Evolutionary conservation across 2,797 vertebrate genomes (phyloP).

Genomic region (Psittacula echo): DNA sequence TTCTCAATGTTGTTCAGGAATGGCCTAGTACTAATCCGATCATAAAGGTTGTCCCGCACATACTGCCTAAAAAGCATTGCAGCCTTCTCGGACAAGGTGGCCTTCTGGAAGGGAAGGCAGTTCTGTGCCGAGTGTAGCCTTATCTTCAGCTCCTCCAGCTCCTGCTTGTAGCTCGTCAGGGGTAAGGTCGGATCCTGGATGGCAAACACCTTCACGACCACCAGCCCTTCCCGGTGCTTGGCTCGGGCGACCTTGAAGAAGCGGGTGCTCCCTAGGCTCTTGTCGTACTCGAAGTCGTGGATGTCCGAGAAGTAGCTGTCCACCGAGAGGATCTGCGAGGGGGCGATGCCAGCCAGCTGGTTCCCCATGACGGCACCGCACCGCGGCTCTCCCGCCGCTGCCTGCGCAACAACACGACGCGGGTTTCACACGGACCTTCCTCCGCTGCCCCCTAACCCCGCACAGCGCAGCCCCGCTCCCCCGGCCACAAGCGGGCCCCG

Average conservation of each 20-base stretch:
- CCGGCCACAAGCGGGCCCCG: neutral
- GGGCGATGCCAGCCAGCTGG: conserved; percentile 96
- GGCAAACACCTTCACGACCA: conserved; percentile 97
- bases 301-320: conserved; percentile 99
- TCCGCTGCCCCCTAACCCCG: neutral
- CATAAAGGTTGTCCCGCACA: conserved; percentile 95
- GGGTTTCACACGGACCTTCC: neutral
- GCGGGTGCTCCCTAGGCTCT: conserved; percentile 95
- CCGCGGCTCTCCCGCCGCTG: neutral
- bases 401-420: neutral
- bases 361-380: conserved; percentile 87
- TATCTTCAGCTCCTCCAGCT: conserved; percentile 97
- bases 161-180: conserved; percentile 94
- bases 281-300: conserved; percentile 95
- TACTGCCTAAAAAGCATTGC: conserved; percentile 96
- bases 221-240: conserved; percentile 93
- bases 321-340: conserved; percentile 96
- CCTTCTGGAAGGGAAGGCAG: conserved; percentile 95
- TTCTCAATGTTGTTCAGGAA: conserved; percentile 97
- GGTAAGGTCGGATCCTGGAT: conserved; percentile 96
- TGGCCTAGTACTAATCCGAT: conserved; percentile 94
- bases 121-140: conserved; percentile 92
- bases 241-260: conserved; percentile 98
- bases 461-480: neutral
- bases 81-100: conserved; percentile 90